phyloP scores from a whole-genome alignment of 2,797 vertebrate genomes.

The Lophotriccus pileatus region DNA sequence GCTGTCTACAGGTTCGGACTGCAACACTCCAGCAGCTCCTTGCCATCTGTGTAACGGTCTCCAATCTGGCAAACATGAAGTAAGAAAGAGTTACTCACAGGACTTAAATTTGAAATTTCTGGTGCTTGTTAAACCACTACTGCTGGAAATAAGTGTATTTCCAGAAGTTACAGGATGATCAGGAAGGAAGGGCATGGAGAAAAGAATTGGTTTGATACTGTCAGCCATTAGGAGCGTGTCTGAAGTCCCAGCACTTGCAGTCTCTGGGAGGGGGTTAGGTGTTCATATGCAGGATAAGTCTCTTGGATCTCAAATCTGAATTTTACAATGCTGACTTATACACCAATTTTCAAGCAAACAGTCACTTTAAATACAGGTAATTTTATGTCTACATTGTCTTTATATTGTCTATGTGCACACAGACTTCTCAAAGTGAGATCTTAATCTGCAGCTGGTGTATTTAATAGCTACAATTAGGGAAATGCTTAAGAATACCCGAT shows the following conservation, averaged over 20 bases:
- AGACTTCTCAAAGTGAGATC: not conserved
- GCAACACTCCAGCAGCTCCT: not conserved
- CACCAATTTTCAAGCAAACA: not conserved
- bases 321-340: not conserved
- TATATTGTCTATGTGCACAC: not conserved
- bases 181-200: not conserved
- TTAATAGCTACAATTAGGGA: not conserved
- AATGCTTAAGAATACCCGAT: slow-evolving; percentile 4
- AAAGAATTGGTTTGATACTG: not conserved
- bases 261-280: not conserved
- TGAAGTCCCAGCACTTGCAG: not conserved
- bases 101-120: not conserved
- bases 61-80: not conserved
- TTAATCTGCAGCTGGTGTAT: not conserved
- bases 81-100: not conserved
- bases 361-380: not conserved
- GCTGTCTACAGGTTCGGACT: not conserved
- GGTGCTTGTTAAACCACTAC: not conserved
- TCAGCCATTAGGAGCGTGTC: not conserved
- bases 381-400: not conserved
- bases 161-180: not conserved
- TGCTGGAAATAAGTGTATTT: not conserved
- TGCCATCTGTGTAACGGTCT: not conserved
- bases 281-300: not conserved
- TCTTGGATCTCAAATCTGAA: not conserved